Conservation (phyloP, 2,888 invertebrate genomes). For the Malacosoma neustria region DNA sequence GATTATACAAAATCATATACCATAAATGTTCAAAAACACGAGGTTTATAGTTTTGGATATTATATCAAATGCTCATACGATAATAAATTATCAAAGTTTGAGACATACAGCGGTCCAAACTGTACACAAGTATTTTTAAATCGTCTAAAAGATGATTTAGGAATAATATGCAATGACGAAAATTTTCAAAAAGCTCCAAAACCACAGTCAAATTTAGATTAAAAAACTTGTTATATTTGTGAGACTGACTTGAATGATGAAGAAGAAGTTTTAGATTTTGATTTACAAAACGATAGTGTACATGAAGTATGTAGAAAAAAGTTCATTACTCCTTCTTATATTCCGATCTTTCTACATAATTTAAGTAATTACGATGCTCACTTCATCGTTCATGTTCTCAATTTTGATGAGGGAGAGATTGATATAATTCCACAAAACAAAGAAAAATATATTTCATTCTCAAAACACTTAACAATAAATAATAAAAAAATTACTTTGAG, state of each 20-base stretch:
- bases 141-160: slow-evolving; percentile 13
- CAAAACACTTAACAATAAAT: slow-evolving; percentile 12
- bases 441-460: slow-evolving; percentile 27
- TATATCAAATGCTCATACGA: slow-evolving; percentile 23
- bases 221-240: slow-evolving; percentile 7
- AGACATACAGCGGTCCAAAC: slow-evolving; percentile 16
- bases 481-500: slow-evolving; percentile 7
- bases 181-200: slow-evolving; percentile 3
- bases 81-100: slow-evolving; percentile 6
- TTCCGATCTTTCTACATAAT: slow-evolving; percentile 16
- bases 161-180: slow-evolving; percentile 6
- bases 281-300: slow-evolving; percentile 17
- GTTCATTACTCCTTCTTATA: slow-evolving; percentile 8
- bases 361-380: slow-evolving; percentile 23
- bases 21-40: slow-evolving; percentile 17
- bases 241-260: slow-evolving; percentile 10
- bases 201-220: slow-evolving; percentile 2
- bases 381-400: slow-evolving; percentile 21
- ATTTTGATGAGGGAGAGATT: slow-evolving; percentile 9
- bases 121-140: slow-evolving; percentile 19
- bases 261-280: slow-evolving; percentile 12
- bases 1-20: slow-evolving; percentile 15
- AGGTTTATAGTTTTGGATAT: slow-evolving; percentile 23
- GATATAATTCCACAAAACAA: slow-evolving; percentile 19
- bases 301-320: slow-evolving; percentile 18